Base-by-base conservation (phyloP, 2,888 invertebrate genomes). In the Dendrolimus houi region DNA sequence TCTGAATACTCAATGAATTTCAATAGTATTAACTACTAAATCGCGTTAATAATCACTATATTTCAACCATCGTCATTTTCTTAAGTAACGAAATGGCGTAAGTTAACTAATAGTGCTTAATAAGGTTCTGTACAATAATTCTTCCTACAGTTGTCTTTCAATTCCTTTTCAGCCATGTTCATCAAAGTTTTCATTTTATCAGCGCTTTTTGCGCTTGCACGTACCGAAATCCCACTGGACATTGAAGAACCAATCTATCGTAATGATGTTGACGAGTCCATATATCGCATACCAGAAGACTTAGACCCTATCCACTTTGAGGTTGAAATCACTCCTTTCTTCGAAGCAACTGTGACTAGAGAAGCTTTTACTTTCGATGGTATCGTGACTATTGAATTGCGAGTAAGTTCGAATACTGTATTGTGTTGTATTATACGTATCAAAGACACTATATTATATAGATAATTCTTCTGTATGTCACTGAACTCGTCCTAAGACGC, bases 271-370 rank as follows among this genome's bases (percentile, higher is more conserved):
- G 71, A 68, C 42, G 62, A 64, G 7, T 66, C 70, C 0, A 60
- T 64, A 7, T 87, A 82, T 62, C 81, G 90, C 9, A 56, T 89
- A 0, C 85, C 87, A 3, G 86, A 87, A 72, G 81, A 81, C 17
- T 72, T 94, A 1, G 74, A 79, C 17, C 94, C 94, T 0, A 74
- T 73, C 2, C 80, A 81, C 52, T 94, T 92, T 64, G 81, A 89
- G 8, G 75, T 94, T 1, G 83, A 87, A 60, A 73, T 94, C 13
- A 85, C 81, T 0, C 93, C 93, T 0, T 88, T 92, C 61, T 86
- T 93, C 17, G 78, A 85, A 60, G 79, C 73, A 12, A 77, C 75
- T 52, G 68, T 55, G 8, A 62, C 66, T 9, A 81, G 77, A 17
- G 75, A 73, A 41, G 74, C 75, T 0, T 92, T 91, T 64, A 83